These are phyloP conservation scores for Amphibalanus amphitrite DNA, from an alignment of 1,140 invertebrate species.

Conservation along the genomic window DNA sequence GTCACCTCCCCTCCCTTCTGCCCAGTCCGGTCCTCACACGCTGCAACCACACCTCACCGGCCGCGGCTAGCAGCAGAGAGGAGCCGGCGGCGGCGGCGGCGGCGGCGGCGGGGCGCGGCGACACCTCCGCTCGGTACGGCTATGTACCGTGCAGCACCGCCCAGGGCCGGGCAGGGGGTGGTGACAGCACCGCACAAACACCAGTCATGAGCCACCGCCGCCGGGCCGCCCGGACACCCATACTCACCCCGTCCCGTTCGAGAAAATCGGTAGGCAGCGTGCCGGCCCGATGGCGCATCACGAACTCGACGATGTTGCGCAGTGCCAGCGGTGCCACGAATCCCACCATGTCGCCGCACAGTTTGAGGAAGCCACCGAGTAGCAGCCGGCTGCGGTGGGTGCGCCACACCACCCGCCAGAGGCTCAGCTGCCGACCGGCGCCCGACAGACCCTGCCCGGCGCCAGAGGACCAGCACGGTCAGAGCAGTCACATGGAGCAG, in stretches of 20 bases:
- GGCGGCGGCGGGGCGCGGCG: no score
- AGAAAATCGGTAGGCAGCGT: constrained; percentile 3
- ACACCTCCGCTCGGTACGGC: no score
- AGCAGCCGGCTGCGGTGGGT: constrained; percentile 52
- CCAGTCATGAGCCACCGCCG: no score
- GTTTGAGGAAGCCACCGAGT: constrained; percentile 49
- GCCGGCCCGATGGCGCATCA: constrained; percentile 22
- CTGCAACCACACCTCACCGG: no score
- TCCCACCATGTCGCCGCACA: constrained; percentile 55
- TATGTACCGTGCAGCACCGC: no score
- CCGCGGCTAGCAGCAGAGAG: no score
- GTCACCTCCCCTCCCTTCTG: no score
- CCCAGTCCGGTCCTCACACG: no score
- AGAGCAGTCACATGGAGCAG: neutral
- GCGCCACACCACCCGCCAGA: constrained; percentile 48
- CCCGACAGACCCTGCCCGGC: constrained; percentile 19
- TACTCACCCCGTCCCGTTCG: constrained; percentile 10
- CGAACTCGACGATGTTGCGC: constrained; percentile 49
- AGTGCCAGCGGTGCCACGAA: constrained; percentile 59
- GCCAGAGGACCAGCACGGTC: neutral
- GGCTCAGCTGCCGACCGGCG: constrained; percentile 15
- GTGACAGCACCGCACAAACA: no score
- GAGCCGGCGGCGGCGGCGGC: no score
- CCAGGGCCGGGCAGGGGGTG: no score
- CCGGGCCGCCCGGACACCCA: no score